These are phyloP conservation scores for Geophilus truncorum DNA, from an alignment of 2,888 invertebrate species.

Conservation along the genomic window DNA sequence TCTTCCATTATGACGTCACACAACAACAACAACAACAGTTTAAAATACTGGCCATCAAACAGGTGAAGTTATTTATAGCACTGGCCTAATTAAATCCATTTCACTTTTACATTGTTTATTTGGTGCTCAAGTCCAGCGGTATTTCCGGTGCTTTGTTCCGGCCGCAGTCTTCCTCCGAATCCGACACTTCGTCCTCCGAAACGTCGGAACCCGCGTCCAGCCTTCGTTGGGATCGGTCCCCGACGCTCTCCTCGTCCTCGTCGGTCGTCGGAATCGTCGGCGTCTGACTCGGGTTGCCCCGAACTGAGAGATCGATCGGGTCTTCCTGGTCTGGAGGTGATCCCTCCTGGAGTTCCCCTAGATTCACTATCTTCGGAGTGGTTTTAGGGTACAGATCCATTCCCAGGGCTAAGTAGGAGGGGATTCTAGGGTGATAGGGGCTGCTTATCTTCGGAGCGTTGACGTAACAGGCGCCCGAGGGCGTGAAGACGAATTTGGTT, in stretches of 20 bases:
- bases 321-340: slow-evolving; percentile 42
- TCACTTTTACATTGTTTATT: background rate
- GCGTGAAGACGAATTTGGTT: slow-evolving; percentile 33
- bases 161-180: background rate
- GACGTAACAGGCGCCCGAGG: background rate
- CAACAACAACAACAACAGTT: background rate
- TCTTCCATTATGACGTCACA: background rate
- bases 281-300: slow-evolving; percentile 12
- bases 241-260: background rate
- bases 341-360: slow-evolving; percentile 8
- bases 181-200: background rate
- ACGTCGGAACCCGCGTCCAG: background rate
- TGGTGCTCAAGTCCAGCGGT: background rate
- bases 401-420: background rate
- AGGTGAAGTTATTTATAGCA: background rate
- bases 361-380: background rate
- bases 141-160: background rate
- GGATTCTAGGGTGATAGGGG: background rate
- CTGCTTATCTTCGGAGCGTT: background rate
- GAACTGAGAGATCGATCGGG: slow-evolving; percentile 43
- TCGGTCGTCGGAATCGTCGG: background rate
- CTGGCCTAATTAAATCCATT: background rate
- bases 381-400: slow-evolving; percentile 17
- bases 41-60: background rate
- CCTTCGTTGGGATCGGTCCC: background rate